Evolutionary conservation across 2,888 invertebrate species (phyloP), one percentile per base, ranked within the genome.

Genomic region (Rhamnusium bicolor): DNA sequence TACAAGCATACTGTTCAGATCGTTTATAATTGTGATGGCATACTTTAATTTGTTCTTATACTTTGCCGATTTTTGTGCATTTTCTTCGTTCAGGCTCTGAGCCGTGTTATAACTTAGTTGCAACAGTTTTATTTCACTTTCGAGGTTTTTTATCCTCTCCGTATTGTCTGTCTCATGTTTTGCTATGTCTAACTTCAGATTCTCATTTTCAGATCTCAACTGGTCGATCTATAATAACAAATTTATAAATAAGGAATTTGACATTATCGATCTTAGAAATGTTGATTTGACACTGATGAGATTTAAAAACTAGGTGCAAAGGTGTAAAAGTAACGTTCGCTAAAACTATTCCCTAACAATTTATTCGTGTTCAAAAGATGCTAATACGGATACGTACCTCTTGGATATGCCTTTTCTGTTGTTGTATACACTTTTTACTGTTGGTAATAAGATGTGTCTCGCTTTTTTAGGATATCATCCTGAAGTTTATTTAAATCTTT

Each of bases 31-130:
- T 47, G 73, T 71, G 5, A 81, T 78, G 4, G 81, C 78, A 53
- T 76, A 78, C 62, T 77, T 80, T 29, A 81, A 54, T 73, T 81
- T 80, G 10, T 19, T 49, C 53, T 80, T 78, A 60, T 80, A 80
- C 66, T 74, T 80, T 0, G 54, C 18, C 8, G 63, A 49, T 71
- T 76, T 79, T 47, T 74, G 66, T 24, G 21, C 19, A 8, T 69
- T 58, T 14, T 79, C 78, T 29, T 72, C 67, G 32, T 60, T 76
- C 51, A 73, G 53, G 7, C 18, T 40, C 68, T 76, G 58, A 7
- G 75, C 53, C 14, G 69, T 72, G 18, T 71, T 66, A n/a, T 74
- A 69, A 21, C 71, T 74, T 18, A 69, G 14, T 67, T 78, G 66
- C 3, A 73, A 29, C 3, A 72, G 18, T 46, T 73, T 69, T 8